Conservation (phyloP, 1,140 invertebrate genomes). For the Euura lappo region DNA sequence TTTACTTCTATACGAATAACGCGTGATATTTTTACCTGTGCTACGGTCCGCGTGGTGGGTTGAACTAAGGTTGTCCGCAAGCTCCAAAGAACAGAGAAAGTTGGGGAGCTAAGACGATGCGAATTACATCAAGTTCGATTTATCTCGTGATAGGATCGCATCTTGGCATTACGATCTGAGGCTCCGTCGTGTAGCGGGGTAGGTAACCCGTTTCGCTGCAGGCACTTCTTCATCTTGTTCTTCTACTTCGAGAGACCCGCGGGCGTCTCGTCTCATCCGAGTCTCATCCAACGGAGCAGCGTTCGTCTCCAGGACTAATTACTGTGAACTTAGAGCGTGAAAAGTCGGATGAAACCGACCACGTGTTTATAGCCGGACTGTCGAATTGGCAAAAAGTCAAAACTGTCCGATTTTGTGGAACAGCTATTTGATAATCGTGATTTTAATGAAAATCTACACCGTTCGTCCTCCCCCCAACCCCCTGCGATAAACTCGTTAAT, state of each 20-base stretch:
- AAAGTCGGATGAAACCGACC: no score
- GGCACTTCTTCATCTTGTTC: slow-evolving; percentile 10
- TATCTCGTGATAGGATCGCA: slow-evolving; percentile 42
- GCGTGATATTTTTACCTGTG: no score
- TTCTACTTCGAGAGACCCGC: slow-evolving; percentile 10
- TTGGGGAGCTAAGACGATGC: slow-evolving; percentile 35
- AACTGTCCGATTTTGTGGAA: neutral
- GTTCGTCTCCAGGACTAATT: neutral
- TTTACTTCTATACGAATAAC: no score
- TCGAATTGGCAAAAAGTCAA: no score
- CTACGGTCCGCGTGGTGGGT: no score
- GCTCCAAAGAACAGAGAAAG: neutral
- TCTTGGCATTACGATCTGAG: slow-evolving; percentile 43
- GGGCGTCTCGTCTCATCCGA: no score
- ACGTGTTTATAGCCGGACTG: no score
- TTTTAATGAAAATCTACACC: no score
- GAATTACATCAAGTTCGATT: slow-evolving; percentile 41
- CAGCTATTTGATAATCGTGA: neutral
- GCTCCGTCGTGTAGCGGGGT: slow-evolving; percentile 24
- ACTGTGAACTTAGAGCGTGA: neutral
- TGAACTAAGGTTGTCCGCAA: no score
- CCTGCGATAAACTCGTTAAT: neutral
- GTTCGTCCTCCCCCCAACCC: no score
- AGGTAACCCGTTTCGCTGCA: neutral
- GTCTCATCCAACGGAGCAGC: neutral